A percentile compares a stretch with the other conserved stretches of the same genome.
These are phyloP conservation scores for Ceratosolen fusciceps DNA, from an alignment of 1,140 invertebrate genomes.

Conservation along the genomic window DNA sequence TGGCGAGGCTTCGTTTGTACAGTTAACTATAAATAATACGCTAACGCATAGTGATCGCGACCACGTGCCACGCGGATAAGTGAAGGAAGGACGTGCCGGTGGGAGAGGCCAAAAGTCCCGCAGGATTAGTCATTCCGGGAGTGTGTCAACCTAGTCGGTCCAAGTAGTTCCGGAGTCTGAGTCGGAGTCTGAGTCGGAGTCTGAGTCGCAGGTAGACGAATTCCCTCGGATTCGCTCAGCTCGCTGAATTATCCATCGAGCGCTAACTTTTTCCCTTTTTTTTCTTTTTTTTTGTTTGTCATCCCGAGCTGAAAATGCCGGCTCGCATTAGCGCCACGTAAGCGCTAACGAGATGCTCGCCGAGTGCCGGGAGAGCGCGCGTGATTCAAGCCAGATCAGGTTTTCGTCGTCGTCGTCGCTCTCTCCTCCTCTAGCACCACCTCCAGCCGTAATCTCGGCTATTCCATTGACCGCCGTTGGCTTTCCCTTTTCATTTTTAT, in stretches of 20 bases:
- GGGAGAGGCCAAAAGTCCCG: background rate
- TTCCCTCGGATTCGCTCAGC: background rate
- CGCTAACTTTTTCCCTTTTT: background rate
- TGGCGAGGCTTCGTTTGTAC: too few species aligned
- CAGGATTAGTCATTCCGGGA: slow-evolving; percentile 18
- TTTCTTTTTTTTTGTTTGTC: background rate
- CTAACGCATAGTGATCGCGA: background rate
- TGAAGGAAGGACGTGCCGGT: background rate
- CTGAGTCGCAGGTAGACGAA: background rate
- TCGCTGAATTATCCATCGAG: background rate
- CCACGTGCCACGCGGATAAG: background rate
- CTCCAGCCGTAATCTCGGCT: too few species aligned
- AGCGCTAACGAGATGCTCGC: too few species aligned
- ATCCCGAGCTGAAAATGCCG: background rate
- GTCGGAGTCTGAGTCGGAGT: background rate
- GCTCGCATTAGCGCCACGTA: too few species aligned
- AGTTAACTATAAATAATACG: too few species aligned
- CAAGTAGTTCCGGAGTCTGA: background rate
- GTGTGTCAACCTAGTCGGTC: background rate
- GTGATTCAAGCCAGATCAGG: too few species aligned
- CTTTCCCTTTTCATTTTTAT: too few species aligned
- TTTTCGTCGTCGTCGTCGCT: too few species aligned
- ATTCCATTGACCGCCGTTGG: too few species aligned
- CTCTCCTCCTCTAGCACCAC: too few species aligned
- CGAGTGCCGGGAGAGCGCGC: too few species aligned